These are phyloP conservation scores for Todus mexicanus DNA, from an alignment of 2,797 vertebrate genomes.

Conservation along the genomic window DNA sequence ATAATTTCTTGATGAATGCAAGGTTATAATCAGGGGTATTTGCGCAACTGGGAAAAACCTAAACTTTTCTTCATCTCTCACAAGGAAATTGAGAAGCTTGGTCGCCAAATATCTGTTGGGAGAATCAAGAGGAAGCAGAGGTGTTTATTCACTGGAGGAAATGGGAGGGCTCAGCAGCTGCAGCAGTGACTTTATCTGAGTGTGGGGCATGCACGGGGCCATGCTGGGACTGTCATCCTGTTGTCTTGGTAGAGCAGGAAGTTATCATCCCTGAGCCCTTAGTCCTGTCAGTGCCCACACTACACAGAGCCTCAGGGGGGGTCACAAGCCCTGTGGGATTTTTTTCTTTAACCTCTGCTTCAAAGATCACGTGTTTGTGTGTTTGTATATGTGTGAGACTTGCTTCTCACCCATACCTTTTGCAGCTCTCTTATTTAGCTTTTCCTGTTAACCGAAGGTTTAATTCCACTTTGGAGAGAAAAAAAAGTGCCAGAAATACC, in stretches of 20 bases:
- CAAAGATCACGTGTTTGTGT: neutral
- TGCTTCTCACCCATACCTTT: neutral
- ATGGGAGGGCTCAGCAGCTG: conserved; percentile 19
- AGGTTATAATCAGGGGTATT: neutral
- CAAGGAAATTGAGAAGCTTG: conserved; percentile 23
- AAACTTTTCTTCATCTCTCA: conserved; percentile 37
- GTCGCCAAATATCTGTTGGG: conserved; percentile 51
- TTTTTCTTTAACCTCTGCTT: conserved; percentile 11
- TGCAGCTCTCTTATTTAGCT: neutral
- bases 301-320: neutral
- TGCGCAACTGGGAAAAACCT: conserved; percentile 50
- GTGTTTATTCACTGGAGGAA: conserved; percentile 55
- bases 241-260: conserved; percentile 39
- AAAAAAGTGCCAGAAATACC: neutral
- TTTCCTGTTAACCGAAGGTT: neutral
- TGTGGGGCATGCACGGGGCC: neutral
- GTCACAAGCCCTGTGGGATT: neutral
- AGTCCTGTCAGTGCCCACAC: neutral
- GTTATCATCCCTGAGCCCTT: neutral
- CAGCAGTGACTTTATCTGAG: conserved; percentile 14
- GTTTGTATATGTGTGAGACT: neutral
- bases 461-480: neutral
- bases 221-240: conserved; percentile 49
- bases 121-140: conserved; percentile 61
- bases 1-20: neutral